Percentiles rank a stretch among this genome's conserved stretches.
Conservation (phyloP, 2,888 invertebrate species). For the Drosophila yooni region DNA sequence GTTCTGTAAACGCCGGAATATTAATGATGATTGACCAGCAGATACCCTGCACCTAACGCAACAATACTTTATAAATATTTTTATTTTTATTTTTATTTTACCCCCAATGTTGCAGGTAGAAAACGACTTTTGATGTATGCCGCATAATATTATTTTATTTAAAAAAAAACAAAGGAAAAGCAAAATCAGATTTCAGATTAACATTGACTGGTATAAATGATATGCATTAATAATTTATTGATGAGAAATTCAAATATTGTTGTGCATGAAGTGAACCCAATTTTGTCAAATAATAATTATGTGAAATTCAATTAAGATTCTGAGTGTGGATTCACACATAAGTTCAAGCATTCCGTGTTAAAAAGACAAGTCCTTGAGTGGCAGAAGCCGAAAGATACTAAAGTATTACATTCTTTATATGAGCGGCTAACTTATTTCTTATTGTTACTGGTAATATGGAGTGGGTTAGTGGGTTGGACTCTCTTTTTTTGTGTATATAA, state of each 20-base stretch:
- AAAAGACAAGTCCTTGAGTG: not conserved
- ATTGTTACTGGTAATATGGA: not conserved
- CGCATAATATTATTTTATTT: not conserved
- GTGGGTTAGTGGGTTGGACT: too few relatives aligned
- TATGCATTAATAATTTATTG: not conserved
- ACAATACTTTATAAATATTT: too few relatives aligned
- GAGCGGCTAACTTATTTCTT: not conserved
- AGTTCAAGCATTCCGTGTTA: not conserved
- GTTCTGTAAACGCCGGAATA: not conserved
- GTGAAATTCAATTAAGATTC: not conserved
- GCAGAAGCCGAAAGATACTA: not conserved
- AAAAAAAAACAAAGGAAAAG: not conserved
- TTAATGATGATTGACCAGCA: constrained; percentile 1
- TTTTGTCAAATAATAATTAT: not conserved
- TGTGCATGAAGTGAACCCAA: not conserved
- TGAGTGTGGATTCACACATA: not conserved
- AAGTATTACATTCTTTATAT: constrained; percentile 1
- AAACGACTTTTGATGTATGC: not conserved
- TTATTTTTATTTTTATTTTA: not conserved
- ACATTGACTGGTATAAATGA: not conserved
- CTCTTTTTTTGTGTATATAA: not conserved
- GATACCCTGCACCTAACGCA: constrained; percentile 1
- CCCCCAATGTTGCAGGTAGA: not conserved
- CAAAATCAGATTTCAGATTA: not conserved
- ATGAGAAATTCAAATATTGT: not conserved